Evolutionary conservation across 2,113 vertebrate genomes (phyloP).

Genomic region (Mixornis gularis): DNA sequence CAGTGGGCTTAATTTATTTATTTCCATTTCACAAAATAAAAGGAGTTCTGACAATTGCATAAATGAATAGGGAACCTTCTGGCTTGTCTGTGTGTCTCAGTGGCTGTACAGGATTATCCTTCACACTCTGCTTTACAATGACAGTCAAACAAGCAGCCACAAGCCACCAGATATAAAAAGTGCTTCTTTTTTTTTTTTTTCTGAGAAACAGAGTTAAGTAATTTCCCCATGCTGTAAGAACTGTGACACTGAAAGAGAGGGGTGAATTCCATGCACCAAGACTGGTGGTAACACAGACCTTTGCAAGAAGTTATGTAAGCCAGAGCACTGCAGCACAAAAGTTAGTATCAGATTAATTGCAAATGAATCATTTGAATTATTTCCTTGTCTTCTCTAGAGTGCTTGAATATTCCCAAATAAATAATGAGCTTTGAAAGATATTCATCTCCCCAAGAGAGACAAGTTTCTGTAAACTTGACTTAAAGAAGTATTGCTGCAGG

Average conservation of each 20-base stretch:
- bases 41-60: not conserved
- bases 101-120: not conserved
- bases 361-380: slow-evolving; percentile 9
- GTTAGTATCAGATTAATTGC: slow-evolving; percentile 7
- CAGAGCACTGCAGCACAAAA: not conserved
- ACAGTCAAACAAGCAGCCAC: not conserved
- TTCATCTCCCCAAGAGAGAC: slow-evolving; percentile 24
- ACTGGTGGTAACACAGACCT: not conserved
- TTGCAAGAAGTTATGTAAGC: slow-evolving; percentile 34
- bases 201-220: slow-evolving; percentile 19
- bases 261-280: not conserved
- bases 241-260: not conserved
- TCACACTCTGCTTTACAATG: not conserved
- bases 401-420: slow-evolving; percentile 28
- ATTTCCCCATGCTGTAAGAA: slow-evolving; percentile 45
- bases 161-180: slow-evolving; percentile 14
- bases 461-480: slow-evolving; percentile 52
- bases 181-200: slow-evolving; percentile 16
- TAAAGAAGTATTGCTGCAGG: slow-evolving; percentile 55
- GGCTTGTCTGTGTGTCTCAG: not conserved
- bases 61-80: not conserved
- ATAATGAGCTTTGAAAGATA: slow-evolving; percentile 48
- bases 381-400: not conserved
- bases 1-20: not conserved
- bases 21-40: not conserved